Evolutionary conservation across 2,797 vertebrate species (phyloP).

Genomic region (Nyctalus aviator): DNA sequence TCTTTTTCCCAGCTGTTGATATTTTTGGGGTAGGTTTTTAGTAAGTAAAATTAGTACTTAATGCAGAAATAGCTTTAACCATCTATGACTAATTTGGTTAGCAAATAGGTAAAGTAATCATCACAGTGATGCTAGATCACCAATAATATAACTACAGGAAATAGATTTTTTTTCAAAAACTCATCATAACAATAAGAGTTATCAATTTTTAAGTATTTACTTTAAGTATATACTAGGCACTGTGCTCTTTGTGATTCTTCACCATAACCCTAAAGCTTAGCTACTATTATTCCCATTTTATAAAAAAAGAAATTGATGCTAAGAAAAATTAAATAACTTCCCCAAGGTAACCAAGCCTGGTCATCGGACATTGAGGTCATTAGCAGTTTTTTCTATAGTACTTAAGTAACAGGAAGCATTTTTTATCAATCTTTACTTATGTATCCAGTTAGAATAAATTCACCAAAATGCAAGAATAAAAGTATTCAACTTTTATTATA

Average conservation of each 20-base stretch:
- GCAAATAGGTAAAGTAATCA: background rate
- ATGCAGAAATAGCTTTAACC: too few species aligned
- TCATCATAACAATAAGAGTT: background rate
- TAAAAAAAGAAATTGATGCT: background rate
- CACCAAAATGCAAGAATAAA: background rate
- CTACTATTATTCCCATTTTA: background rate
- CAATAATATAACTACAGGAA: background rate
- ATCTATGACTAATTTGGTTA: background rate
- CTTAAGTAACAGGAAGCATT: background rate
- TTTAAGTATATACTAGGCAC: background rate
- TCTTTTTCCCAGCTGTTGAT: conserved; percentile 17
- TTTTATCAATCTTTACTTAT: background rate
- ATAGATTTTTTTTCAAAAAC: background rate
- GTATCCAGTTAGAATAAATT: background rate
- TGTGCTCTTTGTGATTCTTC: background rate
- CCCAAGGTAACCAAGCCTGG: background rate
- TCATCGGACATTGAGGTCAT: background rate
- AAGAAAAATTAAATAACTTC: background rate
- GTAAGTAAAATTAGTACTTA: background rate
- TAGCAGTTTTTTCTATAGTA: background rate
- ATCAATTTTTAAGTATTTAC: background rate
- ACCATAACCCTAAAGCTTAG: background rate
- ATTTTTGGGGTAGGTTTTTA: background rate
- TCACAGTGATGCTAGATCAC: background rate
- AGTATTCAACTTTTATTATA: background rate